Evolutionary conservation across 37 sponge, comb jelly and placozoan genomes (phyloP).

Genomic region (Dysidea cf. avara): DNA sequence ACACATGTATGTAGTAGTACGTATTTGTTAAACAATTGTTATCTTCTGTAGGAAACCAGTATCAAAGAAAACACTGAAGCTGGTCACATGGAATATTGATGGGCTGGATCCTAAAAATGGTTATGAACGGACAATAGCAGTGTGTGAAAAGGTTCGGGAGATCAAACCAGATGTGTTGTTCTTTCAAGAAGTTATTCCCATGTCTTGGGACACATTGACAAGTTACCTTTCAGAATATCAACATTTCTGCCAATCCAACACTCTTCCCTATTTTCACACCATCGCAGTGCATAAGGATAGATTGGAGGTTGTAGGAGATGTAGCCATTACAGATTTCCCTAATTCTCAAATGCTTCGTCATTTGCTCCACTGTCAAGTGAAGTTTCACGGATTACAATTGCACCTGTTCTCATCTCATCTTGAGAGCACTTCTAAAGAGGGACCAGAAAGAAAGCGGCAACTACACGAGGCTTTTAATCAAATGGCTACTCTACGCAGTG

Average conservation of each 20-base stretch:
- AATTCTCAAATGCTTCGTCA: slow-evolving; percentile 65
- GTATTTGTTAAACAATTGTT: too few relatives aligned
- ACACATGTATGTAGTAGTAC: too few relatives aligned
- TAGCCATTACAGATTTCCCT: slow-evolving; percentile 23
- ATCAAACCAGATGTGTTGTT: slow-evolving; percentile 58
- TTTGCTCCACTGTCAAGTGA: slow-evolving; percentile 40
- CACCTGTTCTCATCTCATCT: slow-evolving; percentile 69
- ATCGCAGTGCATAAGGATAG: slow-evolving; percentile 45
- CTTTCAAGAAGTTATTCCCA: slow-evolving; percentile 72
- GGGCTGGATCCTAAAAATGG: slow-evolving; percentile 63
- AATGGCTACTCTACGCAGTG: not conserved
- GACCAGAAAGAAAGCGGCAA: slow-evolving; percentile 50
- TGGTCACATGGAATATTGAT: slow-evolving; percentile 86
- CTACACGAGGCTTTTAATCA: slow-evolving; percentile 25
- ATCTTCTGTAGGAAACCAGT: too few relatives aligned
- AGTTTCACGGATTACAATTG: slow-evolving; percentile 21
- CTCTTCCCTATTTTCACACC: slow-evolving; percentile 43
- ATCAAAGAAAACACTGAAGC: slow-evolving; percentile 14
- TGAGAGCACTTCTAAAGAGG: slow-evolving; percentile 65
- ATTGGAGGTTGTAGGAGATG: not conserved
- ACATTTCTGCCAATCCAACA: not conserved
- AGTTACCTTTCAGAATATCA: slow-evolving; percentile 38
- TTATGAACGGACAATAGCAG: slow-evolving; percentile 35
- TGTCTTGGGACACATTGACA: slow-evolving; percentile 7
- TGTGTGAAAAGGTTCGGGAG: slow-evolving; percentile 29